Conservation (phyloP, 2,113 vertebrate species). For the Thamnaconus septentrionalis region DNA sequence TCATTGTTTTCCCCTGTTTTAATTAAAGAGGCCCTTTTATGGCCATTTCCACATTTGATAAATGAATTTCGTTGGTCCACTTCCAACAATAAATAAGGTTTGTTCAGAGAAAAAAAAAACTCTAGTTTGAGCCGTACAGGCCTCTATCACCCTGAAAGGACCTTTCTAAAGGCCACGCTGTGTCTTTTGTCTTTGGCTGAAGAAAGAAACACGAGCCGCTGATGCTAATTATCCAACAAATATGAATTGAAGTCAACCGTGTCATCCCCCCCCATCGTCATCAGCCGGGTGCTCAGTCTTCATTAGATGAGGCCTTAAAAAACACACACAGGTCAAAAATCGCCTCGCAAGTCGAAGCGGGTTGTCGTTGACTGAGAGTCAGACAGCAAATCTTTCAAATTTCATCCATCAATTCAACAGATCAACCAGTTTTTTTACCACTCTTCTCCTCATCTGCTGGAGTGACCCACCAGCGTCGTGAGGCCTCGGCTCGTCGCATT, state of each 20-base stretch:
- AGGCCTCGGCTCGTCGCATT: constrained; percentile 29
- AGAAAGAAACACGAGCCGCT: not conserved
- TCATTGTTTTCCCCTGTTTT: constrained; percentile 6
- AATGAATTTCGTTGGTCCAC: no score
- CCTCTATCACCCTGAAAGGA: no score
- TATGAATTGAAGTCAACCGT: not conserved
- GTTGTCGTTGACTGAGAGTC: constrained; percentile 9
- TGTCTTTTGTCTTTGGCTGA: not conserved
- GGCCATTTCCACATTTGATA: no score
- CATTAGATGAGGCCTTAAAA: no score
- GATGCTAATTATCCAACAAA: no score
- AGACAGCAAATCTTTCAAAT: constrained; percentile 5
- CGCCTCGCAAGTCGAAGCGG: no score
- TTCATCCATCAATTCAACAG: not conserved
- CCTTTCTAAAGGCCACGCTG: no score
- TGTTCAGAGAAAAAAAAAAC: not conserved
- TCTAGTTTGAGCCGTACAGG: no score
- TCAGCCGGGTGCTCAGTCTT: no score
- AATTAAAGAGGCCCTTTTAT: constrained; percentile 11
- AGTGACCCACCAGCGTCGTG: constrained; percentile 12
- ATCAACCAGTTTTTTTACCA: constrained; percentile 7
- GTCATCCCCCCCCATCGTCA: no score
- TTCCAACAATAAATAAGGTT: no score
- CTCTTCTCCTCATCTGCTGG: constrained; percentile 34
- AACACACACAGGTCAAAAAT: constrained; percentile 14